Base-by-base conservation (phyloP, 2,888 invertebrate genomes). In the Ligdia adustata region DNA sequence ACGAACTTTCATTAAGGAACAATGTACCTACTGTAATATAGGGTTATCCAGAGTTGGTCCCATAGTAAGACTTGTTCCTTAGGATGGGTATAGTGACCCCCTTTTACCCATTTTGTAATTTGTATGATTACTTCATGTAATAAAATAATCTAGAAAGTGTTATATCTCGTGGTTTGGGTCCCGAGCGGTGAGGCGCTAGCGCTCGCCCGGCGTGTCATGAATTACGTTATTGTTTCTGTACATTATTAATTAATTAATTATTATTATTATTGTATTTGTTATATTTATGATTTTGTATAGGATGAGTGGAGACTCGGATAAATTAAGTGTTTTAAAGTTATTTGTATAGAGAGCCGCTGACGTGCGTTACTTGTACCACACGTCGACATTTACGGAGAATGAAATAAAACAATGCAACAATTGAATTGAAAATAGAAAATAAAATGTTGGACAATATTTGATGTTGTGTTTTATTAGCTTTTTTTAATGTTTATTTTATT, bases 401-500 rank as follows among this genome's bases (percentile, higher is more conserved):
- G 22, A 22, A 3, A 22, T n/a, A 22, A 50, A 57, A 61, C 57
- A 64, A 70, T 66, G 65, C 69, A 69, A 75, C n/a, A n/a, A 67
- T 62, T 67, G 61, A 71, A 74, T 55, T 58, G 55, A 72, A 69
- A 66, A 75, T 77, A 76, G 69, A 65, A 51, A 80, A 82, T 84
- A 83, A 82, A 84, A 77, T 80, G 81, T 84, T 84, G 83, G 85
- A 86, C 86, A 86, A 85, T 84, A 85, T 42, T 16, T n/a, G n/a
- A 27, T 4, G 24, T 9, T 1, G 31, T 53, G 67, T 82, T 79
- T 82, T 34, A 71, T 74, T 57, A 6, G 22, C n/a, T 6, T 6
- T 22, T 4, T 22, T 4, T 18, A 18, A n/a, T 22, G 4, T 22
- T 22, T 20, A 20, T n/a, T 16, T 16, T 3, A 4, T 3, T 4